Evolutionary conservation across 2,113 vertebrate genomes (phyloP).

Genomic region (Barnardius zonarius): DNA sequence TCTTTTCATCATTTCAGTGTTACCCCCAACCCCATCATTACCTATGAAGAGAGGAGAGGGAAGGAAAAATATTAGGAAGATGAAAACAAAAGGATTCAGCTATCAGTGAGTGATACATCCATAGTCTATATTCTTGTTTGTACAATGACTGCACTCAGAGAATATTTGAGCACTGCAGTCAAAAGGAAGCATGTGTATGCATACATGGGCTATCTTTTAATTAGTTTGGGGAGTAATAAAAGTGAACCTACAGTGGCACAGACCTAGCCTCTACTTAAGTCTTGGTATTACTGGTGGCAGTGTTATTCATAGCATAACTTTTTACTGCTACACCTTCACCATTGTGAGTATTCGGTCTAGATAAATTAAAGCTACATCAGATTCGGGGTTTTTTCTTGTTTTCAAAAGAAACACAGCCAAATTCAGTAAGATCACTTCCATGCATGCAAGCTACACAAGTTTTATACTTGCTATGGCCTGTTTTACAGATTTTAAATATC

Average conservation of each 20-base stretch:
- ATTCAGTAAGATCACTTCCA: neutral
- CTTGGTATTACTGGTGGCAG: neutral
- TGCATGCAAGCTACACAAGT: neutral
- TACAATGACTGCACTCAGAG: neutral
- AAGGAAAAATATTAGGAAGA: neutral
- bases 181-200: neutral
- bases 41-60: neutral
- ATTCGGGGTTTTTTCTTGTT: neutral
- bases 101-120: neutral
- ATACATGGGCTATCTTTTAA: neutral
- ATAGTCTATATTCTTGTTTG: neutral
- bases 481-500: neutral
- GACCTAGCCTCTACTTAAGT: neutral
- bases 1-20: neutral
- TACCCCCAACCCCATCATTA: neutral
- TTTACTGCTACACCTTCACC: neutral
- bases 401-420: neutral
- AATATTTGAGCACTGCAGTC: neutral
- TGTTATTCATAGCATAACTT: neutral
- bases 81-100: neutral
- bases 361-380: neutral
- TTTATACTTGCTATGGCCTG: neutral
- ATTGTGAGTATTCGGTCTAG: neutral
- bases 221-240: neutral
- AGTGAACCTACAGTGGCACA: neutral